Base-by-base conservation (phyloP, 2,888 invertebrate species). In the Myopa testacea region DNA sequence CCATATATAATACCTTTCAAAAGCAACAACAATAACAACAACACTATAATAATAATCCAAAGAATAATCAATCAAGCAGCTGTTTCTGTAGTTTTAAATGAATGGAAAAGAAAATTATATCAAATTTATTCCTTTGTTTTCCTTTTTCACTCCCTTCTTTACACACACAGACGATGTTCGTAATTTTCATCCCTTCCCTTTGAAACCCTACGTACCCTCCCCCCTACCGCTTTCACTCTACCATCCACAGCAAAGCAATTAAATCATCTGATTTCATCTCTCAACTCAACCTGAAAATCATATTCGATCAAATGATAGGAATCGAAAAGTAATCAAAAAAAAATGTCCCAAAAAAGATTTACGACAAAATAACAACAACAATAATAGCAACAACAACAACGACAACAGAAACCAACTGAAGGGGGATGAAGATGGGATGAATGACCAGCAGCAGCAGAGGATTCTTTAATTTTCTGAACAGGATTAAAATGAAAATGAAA, bases 401-500 rank as follows among this genome's bases (percentile, higher is more conserved):
- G 12, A 1, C 12, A 3, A 55, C 16, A 55, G 16, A 10, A 55
- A 55, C 55, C 3, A 55, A 12, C 6, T 5, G 6, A 37, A 34
- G 34, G 16, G 65, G 65, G 16, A 14, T 65, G 65, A 6, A 34
- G 10, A 5, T 26, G 14, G 62, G 26, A 26, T 14, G 34, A 62
- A 60, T 26, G 26, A 26, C 26, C 26, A 26, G 26, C 26, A 26
- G 26, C 26, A 26, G 26, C 26, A 26, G 10, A 45, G 3, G 45
- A 45, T 55, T 37, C 65, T 55, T 12, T 37, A n/a, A 12, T 16
- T 50, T 14, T 38, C 19, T 45, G 55, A 12, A 67, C 34, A 70
- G 78, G 71, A 65, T 78, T 76, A 73, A 45, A 76, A 16, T 69
- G 76, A 76, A 63, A 78, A 73, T 68, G 76, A 55, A 76, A 76